Evolutionary conservation across 2,888 invertebrate species (phyloP).

Genomic region (Meghimatium bilineatum): DNA sequence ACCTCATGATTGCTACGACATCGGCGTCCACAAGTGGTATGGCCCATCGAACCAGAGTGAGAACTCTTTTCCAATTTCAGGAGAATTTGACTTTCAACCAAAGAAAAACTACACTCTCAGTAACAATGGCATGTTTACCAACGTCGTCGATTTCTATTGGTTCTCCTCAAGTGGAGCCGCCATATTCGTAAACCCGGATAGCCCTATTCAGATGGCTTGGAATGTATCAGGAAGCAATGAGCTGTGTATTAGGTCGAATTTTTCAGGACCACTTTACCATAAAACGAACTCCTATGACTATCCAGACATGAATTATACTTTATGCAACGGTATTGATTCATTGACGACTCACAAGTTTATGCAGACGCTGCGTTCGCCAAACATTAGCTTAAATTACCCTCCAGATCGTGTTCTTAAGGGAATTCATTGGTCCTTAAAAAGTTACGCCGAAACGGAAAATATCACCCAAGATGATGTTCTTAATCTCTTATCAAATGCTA

Average conservation of each 20-base stretch:
- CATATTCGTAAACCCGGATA: slow-evolving; percentile 82
- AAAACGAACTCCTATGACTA: slow-evolving; percentile 35
- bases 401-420: slow-evolving; percentile 83
- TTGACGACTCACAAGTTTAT: slow-evolving; percentile 47
- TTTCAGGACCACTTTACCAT: slow-evolving; percentile 58
- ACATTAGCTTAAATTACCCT: neutral
- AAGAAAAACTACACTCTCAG: slow-evolving; percentile 58
- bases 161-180: slow-evolving; percentile 84
- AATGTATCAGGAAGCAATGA: slow-evolving; percentile 80
- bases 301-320: slow-evolving; percentile 79
- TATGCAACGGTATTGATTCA: slow-evolving; percentile 81
- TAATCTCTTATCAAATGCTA: slow-evolving; percentile 3
- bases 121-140: slow-evolving; percentile 61
- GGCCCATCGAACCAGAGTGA: slow-evolving; percentile 64
- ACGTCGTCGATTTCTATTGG: slow-evolving; percentile 78
- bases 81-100: slow-evolving; percentile 58
- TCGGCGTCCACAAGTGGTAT: slow-evolving; percentile 67
- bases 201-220: slow-evolving; percentile 87
- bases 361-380: slow-evolving; percentile 16
- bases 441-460: neutral
- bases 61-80: slow-evolving; percentile 61
- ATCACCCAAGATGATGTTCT: slow-evolving; percentile 40
- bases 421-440: slow-evolving; percentile 87
- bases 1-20: slow-evolving; percentile 88
- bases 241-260: slow-evolving; percentile 62